phyloP scores from a whole-genome alignment of 1,140 invertebrate genomes.

The Camponotus vicinus region DNA sequence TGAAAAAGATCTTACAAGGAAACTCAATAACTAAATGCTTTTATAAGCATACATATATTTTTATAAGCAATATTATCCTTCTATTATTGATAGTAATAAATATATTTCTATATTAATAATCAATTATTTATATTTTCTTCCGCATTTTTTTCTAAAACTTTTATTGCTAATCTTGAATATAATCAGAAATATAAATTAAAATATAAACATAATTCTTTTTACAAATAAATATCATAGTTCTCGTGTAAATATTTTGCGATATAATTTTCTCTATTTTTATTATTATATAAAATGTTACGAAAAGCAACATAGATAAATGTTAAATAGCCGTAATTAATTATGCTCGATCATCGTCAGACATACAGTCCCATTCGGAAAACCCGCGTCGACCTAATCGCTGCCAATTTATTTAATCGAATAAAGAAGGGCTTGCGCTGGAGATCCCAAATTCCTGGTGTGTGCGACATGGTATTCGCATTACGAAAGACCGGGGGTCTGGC shows the following conservation, averaged over 20 bases:
- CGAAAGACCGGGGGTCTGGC: conserved; percentile 60
- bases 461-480: conserved; percentile 81
- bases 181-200: neutral
- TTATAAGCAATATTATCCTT: neutral
- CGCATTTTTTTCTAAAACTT: neutral
- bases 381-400: conserved; percentile 75
- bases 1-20: neutral
- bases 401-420: conserved; percentile 81
- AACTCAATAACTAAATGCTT: neutral
- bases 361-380: conserved; percentile 60
- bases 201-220: neutral
- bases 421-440: conserved; percentile 69
- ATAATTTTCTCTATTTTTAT: conserved; percentile 7
- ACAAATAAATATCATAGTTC: neutral
- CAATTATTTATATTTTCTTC: neutral
- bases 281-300: neutral
- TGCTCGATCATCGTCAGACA: conserved; percentile 58
- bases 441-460: conserved; percentile 72
- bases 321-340: conserved; percentile 66
- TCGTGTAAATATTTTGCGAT: neutral
- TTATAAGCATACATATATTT: neutral
- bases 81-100: neutral
- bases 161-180: neutral
- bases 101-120: neutral
- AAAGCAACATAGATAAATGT: conserved; percentile 40